A percentile compares a stretch with the other conserved stretches of the same genome.
Conservation (phyloP, 2,113 vertebrate genomes). For the Catharus fuscescens region DNA sequence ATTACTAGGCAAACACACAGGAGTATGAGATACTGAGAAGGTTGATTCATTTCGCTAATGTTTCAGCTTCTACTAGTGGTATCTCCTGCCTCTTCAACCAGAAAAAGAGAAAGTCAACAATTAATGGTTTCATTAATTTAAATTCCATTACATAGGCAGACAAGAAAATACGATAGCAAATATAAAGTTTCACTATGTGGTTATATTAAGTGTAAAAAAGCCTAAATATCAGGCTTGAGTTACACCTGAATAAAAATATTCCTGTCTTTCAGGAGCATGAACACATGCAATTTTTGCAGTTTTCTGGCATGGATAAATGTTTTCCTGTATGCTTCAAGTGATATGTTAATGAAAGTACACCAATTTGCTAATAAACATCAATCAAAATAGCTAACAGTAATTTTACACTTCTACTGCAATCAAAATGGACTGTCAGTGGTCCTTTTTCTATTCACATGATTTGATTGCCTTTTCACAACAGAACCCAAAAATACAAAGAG, state of each 20-base stretch:
- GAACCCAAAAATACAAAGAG: not conserved
- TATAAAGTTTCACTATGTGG: not conserved
- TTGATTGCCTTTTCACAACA: not conserved
- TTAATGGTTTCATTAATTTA: not conserved
- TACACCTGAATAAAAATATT: not conserved
- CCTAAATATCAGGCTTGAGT: not conserved
- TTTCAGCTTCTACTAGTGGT: not conserved
- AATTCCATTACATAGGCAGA: not conserved
- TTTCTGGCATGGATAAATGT: not conserved
- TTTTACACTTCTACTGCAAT: not conserved
- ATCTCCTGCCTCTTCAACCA: not conserved
- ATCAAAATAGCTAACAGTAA: not conserved
- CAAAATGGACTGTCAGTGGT: not conserved
- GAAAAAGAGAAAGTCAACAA: not conserved
- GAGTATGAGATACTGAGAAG: not conserved
- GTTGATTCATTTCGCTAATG: not conserved
- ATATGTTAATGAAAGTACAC: not conserved
- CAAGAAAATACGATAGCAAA: not conserved
- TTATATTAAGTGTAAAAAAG: not conserved
- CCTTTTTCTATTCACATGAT: not conserved
- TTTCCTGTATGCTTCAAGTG: not conserved
- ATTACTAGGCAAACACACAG: not conserved
- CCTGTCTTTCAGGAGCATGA: not conserved
- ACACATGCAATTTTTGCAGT: not conserved
- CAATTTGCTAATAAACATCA: not conserved